Evolutionary conservation across 30 jellyfish, hydroid and myxozoan genomes (phyloP).

Genomic region (Euphysa ruthae): DNA sequence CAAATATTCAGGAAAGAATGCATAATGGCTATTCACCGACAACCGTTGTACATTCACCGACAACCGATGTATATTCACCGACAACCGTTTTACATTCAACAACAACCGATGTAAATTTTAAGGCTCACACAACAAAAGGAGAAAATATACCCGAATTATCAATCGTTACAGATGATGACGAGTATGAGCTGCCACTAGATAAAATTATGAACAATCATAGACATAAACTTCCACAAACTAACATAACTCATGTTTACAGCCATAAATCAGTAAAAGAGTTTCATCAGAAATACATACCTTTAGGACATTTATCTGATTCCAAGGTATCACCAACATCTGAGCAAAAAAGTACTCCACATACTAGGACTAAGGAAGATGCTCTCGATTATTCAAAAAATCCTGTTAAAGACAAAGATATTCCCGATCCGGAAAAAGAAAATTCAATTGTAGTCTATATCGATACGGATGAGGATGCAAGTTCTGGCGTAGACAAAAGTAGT

Average conservation of each 20-base stretch:
- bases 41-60: too few relatives aligned
- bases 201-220: conserved; percentile 26
- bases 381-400: too few relatives aligned
- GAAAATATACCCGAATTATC: conserved; percentile 40
- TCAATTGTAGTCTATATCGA: background rate
- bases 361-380: too few relatives aligned
- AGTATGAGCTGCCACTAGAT: conserved; percentile 43
- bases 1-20: too few relatives aligned
- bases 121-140: too few relatives aligned
- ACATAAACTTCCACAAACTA: background rate
- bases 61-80: too few relatives aligned
- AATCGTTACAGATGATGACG: conserved; percentile 50
- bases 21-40: too few relatives aligned
- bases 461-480: background rate
- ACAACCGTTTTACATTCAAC: too few relatives aligned
- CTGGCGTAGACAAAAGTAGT: background rate
- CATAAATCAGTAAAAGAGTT: background rate
- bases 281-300: background rate
- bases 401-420: too few relatives aligned
- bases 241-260: background rate
- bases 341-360: too few relatives aligned
- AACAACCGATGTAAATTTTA: too few relatives aligned
- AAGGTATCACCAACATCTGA: background rate
- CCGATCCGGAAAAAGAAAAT: background rate
- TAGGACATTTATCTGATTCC: background rate